phyloP scores from a whole-genome alignment of 1,140 invertebrate genomes.

The Geopemphigus sp. region DNA sequence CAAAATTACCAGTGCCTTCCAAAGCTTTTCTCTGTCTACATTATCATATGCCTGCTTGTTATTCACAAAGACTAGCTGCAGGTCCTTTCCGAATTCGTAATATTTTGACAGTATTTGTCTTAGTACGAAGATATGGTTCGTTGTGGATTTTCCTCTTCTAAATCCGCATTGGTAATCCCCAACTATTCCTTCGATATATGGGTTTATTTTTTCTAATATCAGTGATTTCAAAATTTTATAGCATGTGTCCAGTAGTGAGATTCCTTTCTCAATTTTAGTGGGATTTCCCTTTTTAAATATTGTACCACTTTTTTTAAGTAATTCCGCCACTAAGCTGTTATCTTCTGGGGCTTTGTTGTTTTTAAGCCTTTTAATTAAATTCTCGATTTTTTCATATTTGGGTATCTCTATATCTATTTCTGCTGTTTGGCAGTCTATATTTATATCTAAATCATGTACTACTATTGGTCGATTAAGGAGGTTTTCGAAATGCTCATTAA shows the following conservation, averaged over 20 bases:
- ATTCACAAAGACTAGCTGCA: slow-evolving; percentile 18
- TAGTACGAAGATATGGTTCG: not conserved
- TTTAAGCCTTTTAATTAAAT: not conserved
- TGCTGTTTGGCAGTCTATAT: not conserved
- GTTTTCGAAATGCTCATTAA: not conserved
- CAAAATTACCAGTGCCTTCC: not conserved
- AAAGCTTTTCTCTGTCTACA: slow-evolving; percentile 1
- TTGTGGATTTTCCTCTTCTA: slow-evolving; percentile 18
- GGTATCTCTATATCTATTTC: not conserved
- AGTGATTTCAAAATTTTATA: slow-evolving; percentile 34
- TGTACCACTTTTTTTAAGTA: not conserved
- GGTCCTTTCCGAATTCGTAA: slow-evolving; percentile 1
- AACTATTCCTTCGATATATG: slow-evolving; percentile 6
- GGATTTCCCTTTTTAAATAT: not conserved
- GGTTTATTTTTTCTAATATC: slow-evolving; percentile 26
- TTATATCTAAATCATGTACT: not conserved
- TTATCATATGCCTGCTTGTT: slow-evolving; percentile 29
- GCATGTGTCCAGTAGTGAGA: slow-evolving; percentile 6
- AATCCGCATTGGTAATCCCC: too few species aligned
- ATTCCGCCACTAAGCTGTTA: not conserved
- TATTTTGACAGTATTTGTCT: slow-evolving; percentile 23
- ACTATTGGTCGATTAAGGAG: not conserved
- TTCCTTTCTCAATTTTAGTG: slow-evolving; percentile 24
- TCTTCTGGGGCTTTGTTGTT: not conserved
- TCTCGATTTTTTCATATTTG: slow-evolving; percentile 4